Percentiles rank a stretch among this genome's conserved stretches.
Conservation (phyloP, 2,113 vertebrate genomes). For the Eleginops maclovinus region DNA sequence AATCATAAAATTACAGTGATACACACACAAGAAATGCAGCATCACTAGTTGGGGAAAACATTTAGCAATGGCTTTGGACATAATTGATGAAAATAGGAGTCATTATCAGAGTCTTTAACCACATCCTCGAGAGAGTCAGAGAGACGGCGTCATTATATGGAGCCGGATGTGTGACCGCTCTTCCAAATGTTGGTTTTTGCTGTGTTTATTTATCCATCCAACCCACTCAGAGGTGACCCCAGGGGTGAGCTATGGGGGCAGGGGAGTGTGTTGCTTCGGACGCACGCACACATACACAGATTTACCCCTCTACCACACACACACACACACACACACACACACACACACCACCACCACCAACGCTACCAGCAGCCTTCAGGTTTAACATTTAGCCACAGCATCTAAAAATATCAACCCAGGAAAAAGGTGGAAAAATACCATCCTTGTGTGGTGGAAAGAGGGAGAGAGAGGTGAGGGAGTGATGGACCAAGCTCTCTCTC, state of each 20-base stretch:
- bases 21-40: constrained; percentile 22
- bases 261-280: constrained; percentile 35
- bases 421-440: constrained; percentile 76
- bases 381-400: constrained; percentile 55
- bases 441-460: constrained; percentile 63
- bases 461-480: constrained; percentile 48
- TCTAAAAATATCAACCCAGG: constrained; percentile 76
- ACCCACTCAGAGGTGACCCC: constrained; percentile 78
- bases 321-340: constrained; percentile 13
- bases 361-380: constrained; percentile 45
- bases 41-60: constrained; percentile 30
- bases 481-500: constrained; percentile 36
- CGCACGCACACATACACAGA: constrained; percentile 28
- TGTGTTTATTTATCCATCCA: constrained; percentile 76
- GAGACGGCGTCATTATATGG: constrained; percentile 47
- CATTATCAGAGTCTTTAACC: constrained; percentile 67
- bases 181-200: constrained; percentile 75
- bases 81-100: constrained; percentile 60
- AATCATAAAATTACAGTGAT: constrained; percentile 17
- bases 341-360: constrained; percentile 26
- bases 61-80: constrained; percentile 30
- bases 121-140: constrained; percentile 61
- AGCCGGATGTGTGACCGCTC: constrained; percentile 70
- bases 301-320: constrained; percentile 3
- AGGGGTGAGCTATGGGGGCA: constrained; percentile 61